Percentiles rank a stretch among this genome's conserved stretches.
Conservation (phyloP, 2,113 vertebrate species). For the Phalacrocorax pelagicus region DNA sequence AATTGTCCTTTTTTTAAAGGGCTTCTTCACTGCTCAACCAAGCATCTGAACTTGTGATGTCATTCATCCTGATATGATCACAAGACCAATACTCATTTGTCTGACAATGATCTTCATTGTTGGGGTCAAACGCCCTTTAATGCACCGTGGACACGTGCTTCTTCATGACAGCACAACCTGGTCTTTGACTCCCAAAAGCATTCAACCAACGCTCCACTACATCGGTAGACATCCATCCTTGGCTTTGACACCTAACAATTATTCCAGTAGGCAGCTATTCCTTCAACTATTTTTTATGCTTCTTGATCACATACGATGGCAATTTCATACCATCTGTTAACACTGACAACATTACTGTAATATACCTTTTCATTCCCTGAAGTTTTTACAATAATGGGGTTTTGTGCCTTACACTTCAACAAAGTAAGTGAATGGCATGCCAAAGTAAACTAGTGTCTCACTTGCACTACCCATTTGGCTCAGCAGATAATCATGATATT, state of each 20-base stretch:
- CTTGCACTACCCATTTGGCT: background rate
- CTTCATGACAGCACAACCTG: background rate
- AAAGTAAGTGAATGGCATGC: background rate
- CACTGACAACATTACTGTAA: background rate
- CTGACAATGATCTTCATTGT: fast-evolving
- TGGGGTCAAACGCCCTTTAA: background rate
- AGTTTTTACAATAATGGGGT: background rate
- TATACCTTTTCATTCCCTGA: background rate
- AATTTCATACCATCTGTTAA: background rate
- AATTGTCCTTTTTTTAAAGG: background rate
- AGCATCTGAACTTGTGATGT: background rate
- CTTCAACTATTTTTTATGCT: background rate
- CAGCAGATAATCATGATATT: background rate
- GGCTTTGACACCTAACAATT: background rate
- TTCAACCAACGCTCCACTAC: background rate
- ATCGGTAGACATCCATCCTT: background rate
- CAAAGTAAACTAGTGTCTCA: background rate
- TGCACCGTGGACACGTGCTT: background rate
- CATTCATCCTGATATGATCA: background rate
- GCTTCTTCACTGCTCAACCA: background rate
- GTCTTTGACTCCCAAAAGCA: background rate
- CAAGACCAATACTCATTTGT: background rate
- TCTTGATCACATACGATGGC: background rate
- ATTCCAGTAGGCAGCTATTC: background rate
- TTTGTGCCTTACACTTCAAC: background rate